Conservation (phyloP, 2,797 vertebrate genomes). For the Ceryle rudis region DNA sequence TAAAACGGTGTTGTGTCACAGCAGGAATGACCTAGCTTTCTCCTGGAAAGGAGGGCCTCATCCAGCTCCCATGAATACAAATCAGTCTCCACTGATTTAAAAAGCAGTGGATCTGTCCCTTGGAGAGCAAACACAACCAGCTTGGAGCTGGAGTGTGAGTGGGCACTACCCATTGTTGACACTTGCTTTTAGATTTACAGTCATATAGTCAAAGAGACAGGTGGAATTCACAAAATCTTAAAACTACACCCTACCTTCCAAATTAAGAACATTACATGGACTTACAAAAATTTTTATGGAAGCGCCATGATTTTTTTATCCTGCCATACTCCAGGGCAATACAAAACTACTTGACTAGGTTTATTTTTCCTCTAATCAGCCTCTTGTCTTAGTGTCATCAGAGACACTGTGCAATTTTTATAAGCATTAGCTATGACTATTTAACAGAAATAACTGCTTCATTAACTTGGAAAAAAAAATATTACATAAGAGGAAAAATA, state of each 20-base stretch:
- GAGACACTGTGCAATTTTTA: constrained; percentile 4
- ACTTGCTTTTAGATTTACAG: background rate
- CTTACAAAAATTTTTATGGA: background rate
- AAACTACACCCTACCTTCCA: background rate
- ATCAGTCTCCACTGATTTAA: background rate
- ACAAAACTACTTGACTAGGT: background rate
- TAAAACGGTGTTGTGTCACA: background rate
- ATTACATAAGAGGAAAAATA: background rate
- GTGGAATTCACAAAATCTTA: background rate
- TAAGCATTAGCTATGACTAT: constrained; percentile 23
- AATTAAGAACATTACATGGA: background rate
- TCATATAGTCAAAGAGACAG: background rate
- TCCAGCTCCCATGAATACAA: background rate
- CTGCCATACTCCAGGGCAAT: background rate
- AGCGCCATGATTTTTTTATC: background rate
- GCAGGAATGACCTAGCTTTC: background rate
- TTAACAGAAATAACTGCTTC: constrained; percentile 27
- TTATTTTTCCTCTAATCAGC: background rate
- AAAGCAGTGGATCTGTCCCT: background rate
- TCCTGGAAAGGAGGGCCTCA: background rate
- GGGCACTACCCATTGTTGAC: background rate
- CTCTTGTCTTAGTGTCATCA: background rate
- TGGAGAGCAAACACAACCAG: background rate
- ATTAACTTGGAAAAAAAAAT: background rate
- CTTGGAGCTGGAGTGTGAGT: background rate